Percentiles rank a stretch among this genome's conserved stretches.
Evolutionary conservation across 1,140 invertebrate genomes (phyloP).

Genomic region (Gonioctena quinquepunctata): DNA sequence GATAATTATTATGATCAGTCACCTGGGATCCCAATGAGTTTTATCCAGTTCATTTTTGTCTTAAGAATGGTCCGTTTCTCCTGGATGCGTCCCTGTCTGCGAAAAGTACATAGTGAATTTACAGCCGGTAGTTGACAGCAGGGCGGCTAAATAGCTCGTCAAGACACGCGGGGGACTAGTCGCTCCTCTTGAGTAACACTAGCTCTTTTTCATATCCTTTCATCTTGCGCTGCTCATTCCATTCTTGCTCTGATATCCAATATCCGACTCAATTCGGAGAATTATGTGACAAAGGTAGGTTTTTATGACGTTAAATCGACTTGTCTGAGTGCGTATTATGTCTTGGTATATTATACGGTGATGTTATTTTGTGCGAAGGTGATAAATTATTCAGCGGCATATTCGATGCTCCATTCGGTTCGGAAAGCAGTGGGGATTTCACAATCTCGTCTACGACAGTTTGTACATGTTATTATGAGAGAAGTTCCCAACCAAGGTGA

Average conservation of each 20-base stretch:
- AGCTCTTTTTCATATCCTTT: slow-evolving; percentile 29
- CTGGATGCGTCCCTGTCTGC: background rate
- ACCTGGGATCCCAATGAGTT: too few relatives aligned
- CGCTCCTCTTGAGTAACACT: slow-evolving; percentile 19
- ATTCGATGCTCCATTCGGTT: background rate
- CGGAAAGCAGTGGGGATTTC: too few relatives aligned
- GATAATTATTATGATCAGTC: too few relatives aligned
- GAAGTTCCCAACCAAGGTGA: too few relatives aligned
- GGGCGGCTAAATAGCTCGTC: slow-evolving; percentile 36
- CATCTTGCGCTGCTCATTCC: slow-evolving; percentile 21
- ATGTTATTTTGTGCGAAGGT: background rate
- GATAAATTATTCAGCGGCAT: background rate
- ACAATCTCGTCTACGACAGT: too few relatives aligned
- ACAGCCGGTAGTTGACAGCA: slow-evolving; percentile 31
- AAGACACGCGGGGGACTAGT: slow-evolving; percentile 30
- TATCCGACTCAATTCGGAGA: slow-evolving; percentile 28
- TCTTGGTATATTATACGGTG: background rate
- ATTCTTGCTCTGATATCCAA: slow-evolving; percentile 26
- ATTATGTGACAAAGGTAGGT: slow-evolving; percentile 29
- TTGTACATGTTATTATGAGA: too few relatives aligned
- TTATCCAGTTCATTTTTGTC: too few relatives aligned
- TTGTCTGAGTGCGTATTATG: background rate
- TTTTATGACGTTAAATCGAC: slow-evolving; percentile 14
- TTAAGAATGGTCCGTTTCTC: too few relatives aligned
- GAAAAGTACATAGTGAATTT: slow-evolving; percentile 30